Percentiles rank a stretch among this genome's conserved stretches.
Conservation (phyloP, 92 coral and sea anemone species). For the Pocillopora grandis region DNA sequence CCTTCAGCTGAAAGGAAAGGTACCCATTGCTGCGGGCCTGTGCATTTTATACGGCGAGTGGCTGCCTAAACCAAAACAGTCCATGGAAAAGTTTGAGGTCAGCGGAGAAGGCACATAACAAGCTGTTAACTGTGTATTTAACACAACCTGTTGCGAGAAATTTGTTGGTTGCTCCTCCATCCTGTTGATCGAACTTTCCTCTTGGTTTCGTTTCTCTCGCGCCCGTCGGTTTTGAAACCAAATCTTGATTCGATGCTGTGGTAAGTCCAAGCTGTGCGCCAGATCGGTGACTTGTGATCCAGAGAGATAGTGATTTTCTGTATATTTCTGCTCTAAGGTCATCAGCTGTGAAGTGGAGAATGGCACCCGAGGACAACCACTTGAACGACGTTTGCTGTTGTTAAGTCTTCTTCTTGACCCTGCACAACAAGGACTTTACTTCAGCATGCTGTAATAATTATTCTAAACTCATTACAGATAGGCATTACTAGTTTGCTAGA, state of each 20-base stretch:
- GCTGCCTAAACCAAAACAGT: slow-evolving; percentile 15
- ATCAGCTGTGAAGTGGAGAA: slow-evolving; percentile 87
- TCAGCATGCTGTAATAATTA: no score
- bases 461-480: no score
- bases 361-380: slow-evolving; percentile 96
- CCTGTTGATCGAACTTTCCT: neutral
- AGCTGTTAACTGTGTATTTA: slow-evolving; percentile 2
- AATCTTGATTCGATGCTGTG: slow-evolving; percentile 90
- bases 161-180: neutral
- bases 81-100: slow-evolving; percentile 3
- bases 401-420: slow-evolving; percentile 56
- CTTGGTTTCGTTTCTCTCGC: slow-evolving; percentile 77
- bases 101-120: slow-evolving; percentile 12
- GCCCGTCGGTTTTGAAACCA: slow-evolving; percentile 99
- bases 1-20: neutral
- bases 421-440: slow-evolving; percentile 16
- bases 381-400: slow-evolving; percentile 74
- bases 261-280: slow-evolving; percentile 62
- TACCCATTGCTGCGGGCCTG: neutral
- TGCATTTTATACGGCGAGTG: neutral
- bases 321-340: slow-evolving; percentile 79
- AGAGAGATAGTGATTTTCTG: slow-evolving; percentile 77
- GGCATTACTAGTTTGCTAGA: no score
- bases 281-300: slow-evolving; percentile 78
- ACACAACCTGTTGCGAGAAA: slow-evolving; percentile 1